phyloP scores from a whole-genome alignment of 2,888 invertebrate species.

The Lobophora halterata region DNA sequence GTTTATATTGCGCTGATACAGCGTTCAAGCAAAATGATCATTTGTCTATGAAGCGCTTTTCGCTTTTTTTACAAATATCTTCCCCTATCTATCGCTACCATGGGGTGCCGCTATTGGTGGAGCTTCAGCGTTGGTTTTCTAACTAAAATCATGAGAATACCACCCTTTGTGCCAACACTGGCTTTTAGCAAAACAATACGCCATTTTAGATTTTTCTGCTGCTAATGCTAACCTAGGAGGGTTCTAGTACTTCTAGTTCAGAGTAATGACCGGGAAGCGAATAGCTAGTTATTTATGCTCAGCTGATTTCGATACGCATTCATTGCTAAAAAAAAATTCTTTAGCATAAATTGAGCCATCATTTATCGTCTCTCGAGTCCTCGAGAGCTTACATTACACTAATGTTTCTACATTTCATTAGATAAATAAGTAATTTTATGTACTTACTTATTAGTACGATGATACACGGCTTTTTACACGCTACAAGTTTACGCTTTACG shows the following conservation, averaged over 20 bases:
- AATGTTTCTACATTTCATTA: no score
- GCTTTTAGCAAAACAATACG: constrained; percentile 65
- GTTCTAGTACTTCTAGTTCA: constrained; percentile 49
- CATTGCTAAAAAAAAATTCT: no score
- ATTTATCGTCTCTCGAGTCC: no score
- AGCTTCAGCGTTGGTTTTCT: constrained; percentile 51
- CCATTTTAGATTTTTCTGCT: constrained; percentile 65
- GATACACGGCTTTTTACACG: no score
- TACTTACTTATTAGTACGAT: no score
- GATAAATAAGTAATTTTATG: no score
- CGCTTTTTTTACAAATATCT: constrained; percentile 47
- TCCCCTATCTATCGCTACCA: constrained; percentile 67
- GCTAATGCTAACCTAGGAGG: constrained; percentile 65
- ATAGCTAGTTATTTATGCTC: constrained; percentile 42
- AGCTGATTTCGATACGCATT: constrained; percentile 30
- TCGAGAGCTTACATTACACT: no score
- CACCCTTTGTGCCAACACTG: constrained; percentile 67
- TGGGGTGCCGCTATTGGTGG: constrained; percentile 59
- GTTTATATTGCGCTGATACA: not conserved
- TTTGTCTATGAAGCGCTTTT: constrained; percentile 64
- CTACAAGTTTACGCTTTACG: no score
- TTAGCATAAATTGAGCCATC: no score
- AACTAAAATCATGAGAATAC: constrained; percentile 63
- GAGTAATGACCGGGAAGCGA: constrained; percentile 61
- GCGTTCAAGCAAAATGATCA: constrained; percentile 10